phyloP scores from a whole-genome alignment of 2,888 invertebrate genomes.

The Nowickia ferox region DNA sequence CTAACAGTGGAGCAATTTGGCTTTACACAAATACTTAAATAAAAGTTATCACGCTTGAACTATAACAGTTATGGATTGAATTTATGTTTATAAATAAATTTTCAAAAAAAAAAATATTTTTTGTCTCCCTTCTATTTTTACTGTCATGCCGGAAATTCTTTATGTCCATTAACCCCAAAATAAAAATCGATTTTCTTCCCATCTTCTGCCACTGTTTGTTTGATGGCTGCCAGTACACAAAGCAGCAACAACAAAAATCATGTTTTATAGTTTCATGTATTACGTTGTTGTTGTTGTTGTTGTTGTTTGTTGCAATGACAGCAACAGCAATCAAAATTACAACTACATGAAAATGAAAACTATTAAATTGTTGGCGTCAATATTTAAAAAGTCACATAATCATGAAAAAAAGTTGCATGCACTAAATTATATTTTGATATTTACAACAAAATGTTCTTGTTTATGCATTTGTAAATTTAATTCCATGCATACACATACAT shows the following conservation, averaged over 20 bases:
- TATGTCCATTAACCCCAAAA: neutral
- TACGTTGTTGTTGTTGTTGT: neutral
- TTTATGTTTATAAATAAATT: too few relatives aligned
- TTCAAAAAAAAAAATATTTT: too few relatives aligned
- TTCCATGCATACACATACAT: too few relatives aligned
- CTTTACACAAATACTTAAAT: neutral
- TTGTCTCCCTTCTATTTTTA: too few relatives aligned
- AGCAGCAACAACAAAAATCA: slow-evolving; percentile 20
- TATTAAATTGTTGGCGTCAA: slow-evolving; percentile 53
- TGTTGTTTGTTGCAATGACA: slow-evolving; percentile 5
- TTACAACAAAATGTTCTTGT: too few relatives aligned
- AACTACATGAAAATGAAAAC: slow-evolving; percentile 42
- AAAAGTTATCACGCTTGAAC: neutral
- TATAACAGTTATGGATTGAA: too few relatives aligned
- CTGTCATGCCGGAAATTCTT: too few relatives aligned
- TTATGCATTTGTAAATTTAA: too few relatives aligned
- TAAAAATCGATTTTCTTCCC: neutral
- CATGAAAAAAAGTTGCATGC: neutral
- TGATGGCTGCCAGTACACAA: slow-evolving; percentile 16
- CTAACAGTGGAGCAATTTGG: slow-evolving; percentile 1
- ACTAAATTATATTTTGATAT: too few relatives aligned
- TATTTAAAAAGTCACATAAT: slow-evolving; percentile 29
- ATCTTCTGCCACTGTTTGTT: slow-evolving; percentile 13
- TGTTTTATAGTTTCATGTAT: slow-evolving; percentile 24
- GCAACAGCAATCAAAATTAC: slow-evolving; percentile 18